These are phyloP conservation scores for Tenthredo notha DNA, from an alignment of 2,888 invertebrate genomes.

Conservation along the genomic window DNA sequence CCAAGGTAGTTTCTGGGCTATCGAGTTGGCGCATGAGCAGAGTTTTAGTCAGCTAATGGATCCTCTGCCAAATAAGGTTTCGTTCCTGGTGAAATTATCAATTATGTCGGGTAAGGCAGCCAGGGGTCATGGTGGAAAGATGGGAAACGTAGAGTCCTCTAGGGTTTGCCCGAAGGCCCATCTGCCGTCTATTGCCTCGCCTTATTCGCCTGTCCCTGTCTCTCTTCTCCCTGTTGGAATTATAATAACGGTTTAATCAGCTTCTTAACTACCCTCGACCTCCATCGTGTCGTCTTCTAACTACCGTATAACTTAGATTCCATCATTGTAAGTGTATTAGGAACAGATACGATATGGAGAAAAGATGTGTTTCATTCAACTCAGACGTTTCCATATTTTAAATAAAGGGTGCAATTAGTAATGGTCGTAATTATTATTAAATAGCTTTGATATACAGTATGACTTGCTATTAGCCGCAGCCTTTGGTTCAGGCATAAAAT, in stretches of 20 bases:
- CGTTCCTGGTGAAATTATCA: slow-evolving; percentile 52
- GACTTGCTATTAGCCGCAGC: not conserved
- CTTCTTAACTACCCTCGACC: slow-evolving; percentile 50
- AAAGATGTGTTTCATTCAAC: not conserved
- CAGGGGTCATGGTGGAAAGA: slow-evolving; percentile 41
- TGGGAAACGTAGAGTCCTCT: slow-evolving; percentile 43
- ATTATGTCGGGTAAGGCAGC: slow-evolving; percentile 46
- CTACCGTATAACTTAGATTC: slow-evolving; percentile 48
- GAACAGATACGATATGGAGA: slow-evolving; percentile 12
- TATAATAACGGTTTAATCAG: slow-evolving; percentile 51
- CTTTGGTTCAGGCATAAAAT: not conserved
- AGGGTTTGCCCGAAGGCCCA: slow-evolving; percentile 36
- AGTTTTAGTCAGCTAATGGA: slow-evolving; percentile 32
- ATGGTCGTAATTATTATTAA: not conserved
- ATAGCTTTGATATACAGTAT: not conserved
- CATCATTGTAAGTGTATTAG: slow-evolving; percentile 37
- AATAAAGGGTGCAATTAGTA: not conserved
- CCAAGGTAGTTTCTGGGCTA: slow-evolving; percentile 15
- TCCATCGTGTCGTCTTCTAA: slow-evolving; percentile 22
- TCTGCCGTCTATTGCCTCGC: slow-evolving; percentile 44
- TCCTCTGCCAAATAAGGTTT: slow-evolving; percentile 44
- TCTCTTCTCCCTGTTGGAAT: slow-evolving; percentile 40
- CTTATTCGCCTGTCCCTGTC: not conserved
- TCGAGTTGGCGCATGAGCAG: slow-evolving; percentile 31
- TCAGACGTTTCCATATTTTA: not conserved